Percentiles rank a stretch among this genome's conserved stretches.
phyloP scores from a whole-genome alignment of 2,888 invertebrate species.

The Deilephila porcellus region DNA sequence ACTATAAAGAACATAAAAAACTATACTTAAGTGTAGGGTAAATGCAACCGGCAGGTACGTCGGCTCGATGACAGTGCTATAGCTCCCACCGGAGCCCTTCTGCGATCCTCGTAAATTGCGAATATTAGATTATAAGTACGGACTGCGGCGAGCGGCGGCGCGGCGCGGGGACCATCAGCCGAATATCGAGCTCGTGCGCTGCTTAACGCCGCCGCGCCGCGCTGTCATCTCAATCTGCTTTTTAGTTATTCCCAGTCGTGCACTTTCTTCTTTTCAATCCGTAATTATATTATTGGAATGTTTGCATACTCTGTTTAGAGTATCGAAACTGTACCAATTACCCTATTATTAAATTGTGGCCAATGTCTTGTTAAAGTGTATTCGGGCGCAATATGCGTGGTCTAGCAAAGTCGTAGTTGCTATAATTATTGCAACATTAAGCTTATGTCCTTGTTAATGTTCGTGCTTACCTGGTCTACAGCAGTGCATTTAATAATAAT shows the following conservation, averaged over 20 bases:
- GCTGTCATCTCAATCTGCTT: conserved; percentile 79
- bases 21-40: conserved; percentile 57
- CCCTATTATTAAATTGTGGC: background rate
- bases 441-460: too few relatives aligned
- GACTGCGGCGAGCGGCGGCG: conserved; percentile 64
- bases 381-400: background rate
- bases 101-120: conserved; percentile 83
- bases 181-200: conserved; percentile 77
- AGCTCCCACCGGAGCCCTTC: conserved; percentile 74
- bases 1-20: conserved; percentile 50
- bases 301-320: background rate
- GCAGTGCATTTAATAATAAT: background rate
- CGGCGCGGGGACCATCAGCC: conserved; percentile 72
- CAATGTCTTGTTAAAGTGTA: too few relatives aligned
- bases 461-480: too few relatives aligned
- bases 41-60: conserved; percentile 77
- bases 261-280: conserved; percentile 19
- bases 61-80: conserved; percentile 78
- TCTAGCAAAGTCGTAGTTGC: too few relatives aligned
- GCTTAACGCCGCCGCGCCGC: conserved; percentile 57
- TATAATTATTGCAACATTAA: too few relatives aligned
- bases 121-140: conserved; percentile 85
- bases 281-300: background rate
- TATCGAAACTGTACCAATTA: background rate
- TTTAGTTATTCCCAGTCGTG: conserved; percentile 53